phyloP scores from a whole-genome alignment of 30 jellyfish, hydroid and myxozoan species.

The Turritopsis dohrnii region DNA sequence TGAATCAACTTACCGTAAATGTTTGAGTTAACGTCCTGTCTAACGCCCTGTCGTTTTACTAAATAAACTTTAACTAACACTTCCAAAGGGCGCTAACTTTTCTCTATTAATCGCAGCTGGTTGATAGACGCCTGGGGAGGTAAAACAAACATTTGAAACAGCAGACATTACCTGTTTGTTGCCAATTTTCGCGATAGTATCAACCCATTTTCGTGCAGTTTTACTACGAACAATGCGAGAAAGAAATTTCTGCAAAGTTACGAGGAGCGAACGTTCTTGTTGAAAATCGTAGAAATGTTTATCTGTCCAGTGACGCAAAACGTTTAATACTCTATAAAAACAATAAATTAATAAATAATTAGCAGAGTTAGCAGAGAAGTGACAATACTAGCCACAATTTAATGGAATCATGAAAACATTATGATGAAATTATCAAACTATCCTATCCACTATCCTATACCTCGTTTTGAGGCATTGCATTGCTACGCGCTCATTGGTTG shows the following conservation, averaged over 20 bases:
- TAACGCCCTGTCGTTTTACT: too few species aligned
- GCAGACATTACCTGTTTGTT: constrained; percentile 52
- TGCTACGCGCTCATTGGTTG: too few species aligned
- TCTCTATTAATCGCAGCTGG: background rate
- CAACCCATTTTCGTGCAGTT: constrained; percentile 81
- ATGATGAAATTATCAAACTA: too few species aligned
- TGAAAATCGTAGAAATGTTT: constrained; percentile 86
- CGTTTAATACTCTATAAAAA: constrained; percentile 66
- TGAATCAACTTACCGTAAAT: too few species aligned
- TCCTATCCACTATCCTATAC: too few species aligned
- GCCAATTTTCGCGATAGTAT: constrained; percentile 59
- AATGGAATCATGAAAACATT: too few species aligned
- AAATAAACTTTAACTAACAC: too few species aligned
- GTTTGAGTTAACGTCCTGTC: too few species aligned
- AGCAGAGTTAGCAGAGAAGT: too few species aligned
- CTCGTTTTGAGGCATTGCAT: too few species aligned
- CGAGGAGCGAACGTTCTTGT: constrained; percentile 57
- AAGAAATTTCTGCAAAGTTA: constrained; percentile 46
- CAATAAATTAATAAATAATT: background rate
- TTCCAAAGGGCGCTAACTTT: too few species aligned
- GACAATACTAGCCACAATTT: background rate
- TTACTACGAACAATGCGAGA: constrained; percentile 57
- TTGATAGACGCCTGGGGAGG: background rate
- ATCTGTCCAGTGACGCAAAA: constrained; percentile 93
- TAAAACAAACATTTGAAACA: background rate